Base-by-base conservation (phyloP, 2,113 vertebrate species). In the Sciurus niger region DNA sequence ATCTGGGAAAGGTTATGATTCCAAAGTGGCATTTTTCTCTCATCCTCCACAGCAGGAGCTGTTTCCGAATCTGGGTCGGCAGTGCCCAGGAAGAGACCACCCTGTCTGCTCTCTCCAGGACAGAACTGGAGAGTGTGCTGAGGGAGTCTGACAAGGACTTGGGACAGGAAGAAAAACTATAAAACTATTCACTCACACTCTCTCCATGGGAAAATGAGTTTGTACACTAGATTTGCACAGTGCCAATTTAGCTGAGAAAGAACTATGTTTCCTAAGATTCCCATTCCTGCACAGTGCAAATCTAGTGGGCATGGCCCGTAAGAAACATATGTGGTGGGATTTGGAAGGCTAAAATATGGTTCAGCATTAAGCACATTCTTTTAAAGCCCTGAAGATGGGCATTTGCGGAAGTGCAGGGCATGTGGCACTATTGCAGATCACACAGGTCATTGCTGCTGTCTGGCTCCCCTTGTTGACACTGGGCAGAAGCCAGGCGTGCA, bases 1-100 rank as follows among this genome's bases (percentile, higher is more conserved):
- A 85, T 12, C 1, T 95, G 91, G 94, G 67, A 92, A 97, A 97
- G 93, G 93, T 97, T 87, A 72, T 60, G n/a, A 63, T 89, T 90
- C 85, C 94, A 72, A 84, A 92, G 84, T 78, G 89, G 79, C 84
- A 4, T 18, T 70, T 78, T 96, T 53, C 63, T 96, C 97, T 94
- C 89, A 72, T 48, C 58, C 37, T 53, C 90, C 43, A 2, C 3
- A 18, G 76, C 13, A 25, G 0, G 4, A 73, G 28, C 74, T 51
- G 74, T 30, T 48, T 92, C 82, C 74, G 51, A 46, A 37, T 77
- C 53, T 32, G 16, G 53, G 40, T 51, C 30, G 14, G 22, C 2
- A 6, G 12, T 1, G 14, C 60, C 32, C 12, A 37, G 18, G 84
- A 37, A 8, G 13, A n/a, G 65, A 51, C 8, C 55, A 0, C 22